Percentiles rank a stretch among this genome's conserved stretches.
These are phyloP conservation scores for Etia nguti DNA, from an alignment of 2,113 vertebrate genomes.

Conservation along the genomic window DNA sequence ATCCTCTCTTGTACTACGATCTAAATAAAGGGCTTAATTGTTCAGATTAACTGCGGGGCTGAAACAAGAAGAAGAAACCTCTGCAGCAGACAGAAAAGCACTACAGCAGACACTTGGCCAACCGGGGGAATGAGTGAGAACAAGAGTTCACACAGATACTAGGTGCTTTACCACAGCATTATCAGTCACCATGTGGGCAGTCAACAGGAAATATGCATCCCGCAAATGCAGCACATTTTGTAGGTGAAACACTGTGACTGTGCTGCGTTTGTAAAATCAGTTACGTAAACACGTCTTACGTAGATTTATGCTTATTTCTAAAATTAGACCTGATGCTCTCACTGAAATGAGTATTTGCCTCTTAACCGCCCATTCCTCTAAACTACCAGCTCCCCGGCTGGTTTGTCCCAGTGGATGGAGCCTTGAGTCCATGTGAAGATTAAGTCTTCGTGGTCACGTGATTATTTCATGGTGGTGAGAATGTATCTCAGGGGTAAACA, in stretches of 20 bases:
- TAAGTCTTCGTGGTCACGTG: conserved; percentile 10
- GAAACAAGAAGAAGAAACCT: neutral
- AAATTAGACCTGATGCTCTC: neutral
- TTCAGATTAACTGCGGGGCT: conserved; percentile 1
- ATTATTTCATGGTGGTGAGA: conserved; percentile 5
- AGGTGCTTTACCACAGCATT: neutral
- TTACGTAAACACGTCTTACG: neutral
- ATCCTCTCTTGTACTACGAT: neutral
- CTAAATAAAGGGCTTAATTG: conserved; percentile 35
- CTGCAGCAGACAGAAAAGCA: neutral
- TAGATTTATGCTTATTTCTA: neutral
- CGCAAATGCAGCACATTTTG: neutral
- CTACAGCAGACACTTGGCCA: neutral
- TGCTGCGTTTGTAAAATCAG: neutral
- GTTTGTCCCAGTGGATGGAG: neutral
- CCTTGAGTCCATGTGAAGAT: conserved; percentile 12
- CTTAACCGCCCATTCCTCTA: neutral
- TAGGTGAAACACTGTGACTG: neutral
- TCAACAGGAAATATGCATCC: neutral
- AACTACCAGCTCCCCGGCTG: neutral
- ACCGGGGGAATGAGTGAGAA: neutral
- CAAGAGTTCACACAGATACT: neutral
- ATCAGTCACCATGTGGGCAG: neutral
- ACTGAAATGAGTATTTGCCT: neutral
- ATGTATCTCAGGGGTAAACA: conserved; percentile 2